Base-by-base conservation (phyloP, 2,888 invertebrate species). In the Cordilura impudica region DNA sequence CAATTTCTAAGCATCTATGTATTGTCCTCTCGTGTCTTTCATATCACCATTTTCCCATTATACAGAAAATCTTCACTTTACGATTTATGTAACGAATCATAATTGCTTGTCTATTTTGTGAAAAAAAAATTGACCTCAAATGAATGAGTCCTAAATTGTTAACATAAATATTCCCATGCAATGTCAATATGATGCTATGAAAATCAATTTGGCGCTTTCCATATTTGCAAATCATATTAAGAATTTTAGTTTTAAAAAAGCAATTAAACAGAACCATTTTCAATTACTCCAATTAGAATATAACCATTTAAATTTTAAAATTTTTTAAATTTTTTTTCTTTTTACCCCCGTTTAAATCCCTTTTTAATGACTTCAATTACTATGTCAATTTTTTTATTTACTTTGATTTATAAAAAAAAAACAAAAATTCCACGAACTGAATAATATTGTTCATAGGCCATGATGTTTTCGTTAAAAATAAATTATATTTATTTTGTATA, bases 391-490 rank as follows among this genome's bases (percentile, higher is more conserved):
- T 56, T 69, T 63, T 73, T 73, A 67, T 72, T 67, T 56, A 67
- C 72, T n/a, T n/a, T n/a, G n/a, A 72, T 77, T 72, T 67, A n/a
- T n/a, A n/a, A n/a, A n/a, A n/a, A n/a, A n/a, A n/a, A n/a, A n/a
- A n/a, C 16, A 49, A 72, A 72, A 12, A 29, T 43, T 19, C 29
- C 12, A 35, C 12, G 29, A 39, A 60, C 47, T 70, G 66, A 74
- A 74, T 70, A 60, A 70, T 74, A 65, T 74, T 70, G 78, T 69
- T 69, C 78, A 73, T 63, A 63, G 63, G 69, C 63, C 49, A 63
- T 67, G 63, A 56, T 67, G 67, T 67, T 45, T 61, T 72, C 29
- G 73, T 65, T 73, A 58, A 78, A 78, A 78, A 73, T 70, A 53
- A 65, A 73, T 73, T 78, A 65, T 21, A 43, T 66, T 18, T 61